These are phyloP conservation scores for Micrastur ruficollis DNA, from an alignment of 2,797 vertebrate species.

Conservation along the genomic window DNA sequence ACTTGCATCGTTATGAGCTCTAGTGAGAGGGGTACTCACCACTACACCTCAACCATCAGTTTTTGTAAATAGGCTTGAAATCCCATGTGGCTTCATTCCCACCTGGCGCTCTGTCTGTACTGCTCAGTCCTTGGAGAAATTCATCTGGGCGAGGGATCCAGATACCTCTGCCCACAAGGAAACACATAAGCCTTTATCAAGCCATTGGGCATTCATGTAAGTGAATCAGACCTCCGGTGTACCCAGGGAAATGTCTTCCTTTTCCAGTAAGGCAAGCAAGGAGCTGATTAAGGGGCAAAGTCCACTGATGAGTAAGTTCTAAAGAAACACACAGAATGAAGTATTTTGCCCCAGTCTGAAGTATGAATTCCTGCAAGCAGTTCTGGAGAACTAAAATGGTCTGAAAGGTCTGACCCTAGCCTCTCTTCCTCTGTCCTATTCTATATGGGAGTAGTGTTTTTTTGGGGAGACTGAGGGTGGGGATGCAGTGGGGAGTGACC, in stretches of 20 bases:
- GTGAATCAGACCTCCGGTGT: background rate
- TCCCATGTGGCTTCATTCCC: background rate
- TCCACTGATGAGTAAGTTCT: background rate
- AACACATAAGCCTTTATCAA: background rate
- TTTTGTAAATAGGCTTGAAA: background rate
- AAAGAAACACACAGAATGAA: background rate
- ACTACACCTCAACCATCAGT: background rate
- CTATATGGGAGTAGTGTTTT: background rate
- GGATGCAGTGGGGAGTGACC: background rate
- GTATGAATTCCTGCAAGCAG: background rate
- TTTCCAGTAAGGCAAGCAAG: background rate
- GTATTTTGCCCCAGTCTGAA: background rate
- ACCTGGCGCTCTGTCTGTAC: background rate
- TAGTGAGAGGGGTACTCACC: background rate
- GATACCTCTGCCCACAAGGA: background rate
- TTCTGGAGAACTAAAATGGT: background rate
- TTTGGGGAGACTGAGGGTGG: background rate
- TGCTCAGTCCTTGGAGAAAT: background rate
- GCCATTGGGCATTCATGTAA: background rate
- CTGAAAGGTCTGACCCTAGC: background rate
- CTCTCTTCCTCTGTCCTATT: background rate
- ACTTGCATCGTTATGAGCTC: background rate
- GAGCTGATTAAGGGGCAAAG: background rate
- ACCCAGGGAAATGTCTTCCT: background rate
- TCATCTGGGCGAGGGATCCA: background rate